Base-by-base conservation (phyloP, 2,888 invertebrate genomes). In the Platerodrilus igneus region DNA sequence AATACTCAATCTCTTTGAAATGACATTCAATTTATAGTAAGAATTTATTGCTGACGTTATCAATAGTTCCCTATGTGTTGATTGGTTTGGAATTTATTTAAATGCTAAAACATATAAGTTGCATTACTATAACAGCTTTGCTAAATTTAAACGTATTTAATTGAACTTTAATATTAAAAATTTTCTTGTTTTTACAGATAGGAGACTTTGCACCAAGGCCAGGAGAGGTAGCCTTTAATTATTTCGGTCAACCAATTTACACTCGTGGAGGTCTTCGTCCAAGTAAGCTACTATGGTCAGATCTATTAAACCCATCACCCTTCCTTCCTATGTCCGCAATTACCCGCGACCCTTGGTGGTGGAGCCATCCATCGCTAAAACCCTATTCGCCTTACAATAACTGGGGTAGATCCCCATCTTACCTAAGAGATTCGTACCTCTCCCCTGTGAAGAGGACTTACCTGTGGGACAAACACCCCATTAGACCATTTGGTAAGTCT, bases 371-470 rank as follows among this genome's bases (percentile, higher is more conserved):
- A 57, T 81, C 83, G 70, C 78, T 85, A 69, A 79, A 78, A 67
- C 90, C 90, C 53, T 75, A 82, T 69, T 72, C 73, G 48, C 70
- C 72, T 50, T 73, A 72, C 62, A 74, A 74, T 62, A 76, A 79
- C 59, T 78, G 77, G 76, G 79, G 80, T 68, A 78, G 74, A 67
- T 78, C 81, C 67, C 84, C 86, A 47, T 85, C 81, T 68, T 83
- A 81, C 74, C 76, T 89, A 66, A 78, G 91, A 57, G 85, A 87
- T 75, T 89, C 88, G 64, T 91, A 84, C 75, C 81, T 91, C 70
- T 90, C 89, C 64, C 91, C 91, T 47, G 79, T 91, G 69, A 90
- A 88, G 78, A 85, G 87, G 74, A 84, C 83, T 72, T 91, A 86
- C 76, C 78, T 91, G 64, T 91, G 91, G 91, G 82, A 83, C 72